phyloP scores from a whole-genome alignment of 2,888 invertebrate species.

The Odontocolon sp. region DNA sequence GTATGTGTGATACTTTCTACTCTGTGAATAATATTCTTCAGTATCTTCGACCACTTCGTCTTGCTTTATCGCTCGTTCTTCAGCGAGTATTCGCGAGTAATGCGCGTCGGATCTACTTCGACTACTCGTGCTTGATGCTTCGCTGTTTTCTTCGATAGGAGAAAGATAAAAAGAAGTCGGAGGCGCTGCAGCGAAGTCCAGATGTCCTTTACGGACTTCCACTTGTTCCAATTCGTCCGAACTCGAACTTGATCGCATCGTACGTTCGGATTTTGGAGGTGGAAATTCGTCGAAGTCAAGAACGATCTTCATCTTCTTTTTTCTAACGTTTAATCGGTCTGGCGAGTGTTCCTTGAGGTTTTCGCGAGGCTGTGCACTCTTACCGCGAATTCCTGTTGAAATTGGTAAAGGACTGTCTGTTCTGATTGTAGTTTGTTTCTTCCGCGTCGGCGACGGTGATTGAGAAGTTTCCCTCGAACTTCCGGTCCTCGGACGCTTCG shows the following conservation, averaged over 20 bases:
- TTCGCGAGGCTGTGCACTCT: constrained; percentile 6
- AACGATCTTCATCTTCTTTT: constrained; percentile 66
- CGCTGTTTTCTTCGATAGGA: constrained; percentile 84
- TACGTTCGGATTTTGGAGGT: constrained; percentile 66
- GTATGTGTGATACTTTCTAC: constrained; percentile 82
- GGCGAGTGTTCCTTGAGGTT: background rate
- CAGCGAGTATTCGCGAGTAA: constrained; percentile 39
- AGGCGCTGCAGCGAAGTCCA: constrained; percentile 58
- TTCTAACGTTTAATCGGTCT: constrained; percentile 38
- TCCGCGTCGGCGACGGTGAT: constrained; percentile 63
- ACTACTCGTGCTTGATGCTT: constrained; percentile 82
- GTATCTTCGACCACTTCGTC: constrained; percentile 37
- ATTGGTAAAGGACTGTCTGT: constrained; percentile 26
- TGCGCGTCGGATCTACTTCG: constrained; percentile 65
- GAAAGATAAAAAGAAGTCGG: constrained; percentile 79
- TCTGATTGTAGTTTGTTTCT: constrained; percentile 38
- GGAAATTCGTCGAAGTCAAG: constrained; percentile 74
- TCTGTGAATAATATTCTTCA: constrained; percentile 53
- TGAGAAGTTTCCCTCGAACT: constrained; percentile 58
- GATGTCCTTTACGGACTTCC: constrained; percentile 44
- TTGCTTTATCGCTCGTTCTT: constrained; percentile 30
- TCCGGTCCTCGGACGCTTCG: constrained; percentile 59
- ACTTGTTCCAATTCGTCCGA: constrained; percentile 37
- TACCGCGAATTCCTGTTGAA: background rate
- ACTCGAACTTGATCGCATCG: constrained; percentile 32